Conservation (phyloP, 2,797 vertebrate species). For the Arremon aurantiirostris region DNA sequence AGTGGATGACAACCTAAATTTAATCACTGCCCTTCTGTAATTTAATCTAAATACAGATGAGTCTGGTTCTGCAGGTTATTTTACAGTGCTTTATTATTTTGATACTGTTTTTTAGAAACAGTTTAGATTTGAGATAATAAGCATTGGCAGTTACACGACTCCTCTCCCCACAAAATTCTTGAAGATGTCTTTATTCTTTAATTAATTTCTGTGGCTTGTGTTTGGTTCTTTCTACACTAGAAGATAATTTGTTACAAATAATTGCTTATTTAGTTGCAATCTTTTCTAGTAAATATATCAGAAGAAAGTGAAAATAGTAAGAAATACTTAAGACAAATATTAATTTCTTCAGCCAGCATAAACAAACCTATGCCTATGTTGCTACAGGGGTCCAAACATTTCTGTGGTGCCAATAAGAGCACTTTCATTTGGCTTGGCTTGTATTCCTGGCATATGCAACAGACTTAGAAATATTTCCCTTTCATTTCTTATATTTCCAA, state of each 20-base stretch:
- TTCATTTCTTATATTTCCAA: not conserved
- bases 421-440: slow-evolving; percentile 20
- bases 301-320: not conserved
- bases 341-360: slow-evolving; percentile 1
- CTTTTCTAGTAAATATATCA: not conserved
- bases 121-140: slow-evolving; percentile 10
- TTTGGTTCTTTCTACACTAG: not conserved
- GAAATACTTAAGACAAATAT: not conserved
- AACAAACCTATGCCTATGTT: not conserved
- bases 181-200: not conserved
- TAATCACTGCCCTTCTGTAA: slow-evolving; percentile 29
- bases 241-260: slow-evolving; percentile 29
- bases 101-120: slow-evolving; percentile 4
- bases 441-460: not conserved
- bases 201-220: not conserved
- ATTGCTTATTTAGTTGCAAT: not conserved
- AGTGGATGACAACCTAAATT: slow-evolving; percentile 38
- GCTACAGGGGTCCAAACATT: slow-evolving; percentile 1
- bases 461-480: not conserved
- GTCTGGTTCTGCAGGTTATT: slow-evolving; percentile 6
- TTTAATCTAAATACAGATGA: slow-evolving; percentile 37
- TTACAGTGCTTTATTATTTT: slow-evolving; percentile 25
- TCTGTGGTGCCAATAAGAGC: not conserved
- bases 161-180: not conserved
- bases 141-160: not conserved